Percentiles rank a stretch among this genome's conserved stretches.
phyloP scores from a whole-genome alignment of 2,113 vertebrate species.

The Brachionichthys hirsutus region DNA sequence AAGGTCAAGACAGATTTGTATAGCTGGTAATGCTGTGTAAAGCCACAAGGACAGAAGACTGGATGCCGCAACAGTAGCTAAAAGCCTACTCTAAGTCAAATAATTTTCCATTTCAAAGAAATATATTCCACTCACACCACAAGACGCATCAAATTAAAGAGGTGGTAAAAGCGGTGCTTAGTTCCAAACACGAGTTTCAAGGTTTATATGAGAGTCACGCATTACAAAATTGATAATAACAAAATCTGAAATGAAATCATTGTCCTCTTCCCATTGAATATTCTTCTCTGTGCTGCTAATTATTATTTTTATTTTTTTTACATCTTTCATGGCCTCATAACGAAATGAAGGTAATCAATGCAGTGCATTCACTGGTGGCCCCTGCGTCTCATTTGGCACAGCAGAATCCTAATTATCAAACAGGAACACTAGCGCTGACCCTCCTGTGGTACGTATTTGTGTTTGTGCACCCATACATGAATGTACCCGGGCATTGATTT shows the following conservation, averaged over 20 bases:
- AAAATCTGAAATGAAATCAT: background rate
- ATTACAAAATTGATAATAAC: too few species aligned
- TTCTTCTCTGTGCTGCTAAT: conserved; percentile 16
- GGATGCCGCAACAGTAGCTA: background rate
- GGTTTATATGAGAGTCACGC: too few species aligned
- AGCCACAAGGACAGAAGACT: conserved; percentile 15
- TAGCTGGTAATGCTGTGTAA: background rate
- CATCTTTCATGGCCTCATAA: conserved; percentile 63
- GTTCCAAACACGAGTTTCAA: too few species aligned
- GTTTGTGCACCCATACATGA: conserved; percentile 12
- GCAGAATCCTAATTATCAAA: conserved; percentile 71
- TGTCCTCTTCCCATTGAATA: conserved; percentile 11
- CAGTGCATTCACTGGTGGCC: conserved; percentile 45
- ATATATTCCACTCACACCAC: too few species aligned
- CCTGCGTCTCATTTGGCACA: conserved; percentile 37
- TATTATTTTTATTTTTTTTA: conserved; percentile 23
- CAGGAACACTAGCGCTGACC: conserved; percentile 43
- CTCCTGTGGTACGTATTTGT: conserved; percentile 25
- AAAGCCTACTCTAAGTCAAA: background rate
- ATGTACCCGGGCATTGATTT: conserved; percentile 42
- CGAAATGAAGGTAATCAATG: conserved; percentile 71
- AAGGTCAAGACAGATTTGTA: conserved; percentile 12
- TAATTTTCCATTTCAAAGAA: background rate
- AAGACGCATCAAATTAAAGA: too few species aligned
- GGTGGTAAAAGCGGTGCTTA: too few species aligned